Conservation (phyloP, 2,113 vertebrate species). For the Dendrocopos noguchii region DNA sequence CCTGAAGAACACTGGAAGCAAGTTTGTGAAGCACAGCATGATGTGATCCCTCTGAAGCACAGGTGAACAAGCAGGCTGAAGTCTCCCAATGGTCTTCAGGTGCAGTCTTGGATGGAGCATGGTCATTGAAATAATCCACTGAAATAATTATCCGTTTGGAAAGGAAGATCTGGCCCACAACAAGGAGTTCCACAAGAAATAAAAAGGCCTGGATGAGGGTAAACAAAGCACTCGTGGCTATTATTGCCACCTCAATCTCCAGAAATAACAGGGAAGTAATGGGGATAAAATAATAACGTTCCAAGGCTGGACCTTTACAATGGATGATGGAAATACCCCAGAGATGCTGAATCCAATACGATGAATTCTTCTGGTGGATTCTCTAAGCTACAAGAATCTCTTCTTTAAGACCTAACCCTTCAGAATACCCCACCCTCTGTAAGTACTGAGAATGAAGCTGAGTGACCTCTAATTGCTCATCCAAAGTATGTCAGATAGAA, state of each 20-base stretch:
- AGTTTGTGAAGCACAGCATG: not conserved
- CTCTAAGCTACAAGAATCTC: not conserved
- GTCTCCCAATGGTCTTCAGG: not conserved
- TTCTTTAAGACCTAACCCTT: conserved; percentile 5
- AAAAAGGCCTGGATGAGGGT: not conserved
- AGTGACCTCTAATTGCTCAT: not conserved
- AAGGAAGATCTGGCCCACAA: not conserved
- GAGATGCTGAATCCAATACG: not conserved
- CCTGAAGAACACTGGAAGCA: not conserved
- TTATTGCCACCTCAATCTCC: not conserved
- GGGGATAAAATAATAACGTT: not conserved
- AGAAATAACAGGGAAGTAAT: not conserved
- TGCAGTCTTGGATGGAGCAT: not conserved
- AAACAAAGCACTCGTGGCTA: not conserved
- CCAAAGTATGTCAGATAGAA: not conserved
- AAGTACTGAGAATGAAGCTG: not conserved
- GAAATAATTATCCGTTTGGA: conserved; percentile 4
- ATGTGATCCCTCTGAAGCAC: not conserved
- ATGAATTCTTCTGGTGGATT: not conserved
- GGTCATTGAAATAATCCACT: not conserved
- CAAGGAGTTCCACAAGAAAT: not conserved
- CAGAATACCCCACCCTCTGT: not conserved
- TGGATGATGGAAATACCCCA: not conserved
- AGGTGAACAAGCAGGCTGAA: not conserved
- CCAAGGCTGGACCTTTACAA: not conserved